Base-by-base conservation (phyloP, 2,888 invertebrate genomes). In the Priocnemis perturbator region DNA sequence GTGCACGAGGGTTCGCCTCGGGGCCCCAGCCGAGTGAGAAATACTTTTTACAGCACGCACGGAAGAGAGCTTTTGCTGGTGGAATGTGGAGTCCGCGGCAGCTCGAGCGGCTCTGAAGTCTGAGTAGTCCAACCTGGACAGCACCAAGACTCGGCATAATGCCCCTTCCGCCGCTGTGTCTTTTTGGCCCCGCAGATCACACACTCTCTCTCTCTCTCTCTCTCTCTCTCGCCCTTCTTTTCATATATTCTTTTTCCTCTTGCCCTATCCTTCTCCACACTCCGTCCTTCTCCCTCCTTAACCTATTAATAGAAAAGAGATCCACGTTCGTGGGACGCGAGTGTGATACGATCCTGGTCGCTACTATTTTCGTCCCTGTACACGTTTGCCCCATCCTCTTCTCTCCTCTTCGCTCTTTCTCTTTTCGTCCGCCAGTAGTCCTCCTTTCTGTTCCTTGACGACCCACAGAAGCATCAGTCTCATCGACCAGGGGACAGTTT, bases 51-150 rank as follows among this genome's bases (percentile, higher is more conserved):
- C 67, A 73, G 76, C 77, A 78, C 83, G 81, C 82, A 81, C 83
- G 69, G 77, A 81, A 79, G 78, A 81, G 79, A 81, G 81, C 78
- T 76, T 73, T 81, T 80, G 80, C 86, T 91, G 92, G 91, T 92
- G 92, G 92, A 92, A 92, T 93, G 92, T 92, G 92, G 92, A 92
- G 92, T 92, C 92, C 92, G 92, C 93, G 91, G 91, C 92, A 91
- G 91, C 92, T 92, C 91, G 90, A 91, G 92, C 92, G 92, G 92
- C 92, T 93, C 93, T 93, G 92, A 88, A 81, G 83, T 83, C 82
- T 80, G 77, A 81, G 73, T 73, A 79, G 81, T 78, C 79, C 76
- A 81, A 77, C 82, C 83, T 81, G 84, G 82, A 82, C 81, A 82
- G 77, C 83, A 81, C 80, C 83, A 84, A 84, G 81, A 78, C 84